Base-by-base conservation (phyloP, 2,797 vertebrate genomes). In the Otus scops region DNA sequence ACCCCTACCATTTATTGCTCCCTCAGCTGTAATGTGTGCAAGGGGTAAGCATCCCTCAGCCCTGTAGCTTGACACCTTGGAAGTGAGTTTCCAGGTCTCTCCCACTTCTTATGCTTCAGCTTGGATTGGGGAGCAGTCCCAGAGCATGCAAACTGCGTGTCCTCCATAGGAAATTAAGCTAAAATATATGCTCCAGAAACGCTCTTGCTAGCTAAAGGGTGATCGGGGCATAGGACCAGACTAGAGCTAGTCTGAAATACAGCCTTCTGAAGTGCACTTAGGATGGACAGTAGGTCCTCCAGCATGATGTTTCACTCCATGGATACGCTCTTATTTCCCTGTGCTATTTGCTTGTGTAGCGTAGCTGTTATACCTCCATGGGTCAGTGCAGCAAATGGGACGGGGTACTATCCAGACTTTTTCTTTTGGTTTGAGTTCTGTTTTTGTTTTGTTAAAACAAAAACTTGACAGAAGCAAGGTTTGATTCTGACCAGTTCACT, bases 101-200 rank as follows among this genome's bases (percentile, higher is more conserved):
- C 10, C 47, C 20, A 9, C 36, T 86, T 92, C 57, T 81, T 7
- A 2, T 11, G 8, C 34, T 77, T 77, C 1, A 1, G 30, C 73
- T 83, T 3, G 0, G 3, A 0, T 6, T 8, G 30, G 17, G 9
- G 7, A 84, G 12, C 19, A 14, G 41, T 53, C 36, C 19, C 53
- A 20, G 27, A 20, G 10, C n/a, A 13, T 3, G 14, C 24, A 50
- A 69, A 65, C n/a, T 27, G 9, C 0, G 0, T 57, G 24, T 3
- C 8, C 8, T 53, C 34, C 8, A 2, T 38, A 57, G 34, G 64
- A 79, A 94, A 82, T 34, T 7, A 60, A 34, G n/a, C 18, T 45
- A 24, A 85, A 89, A 67, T 1, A 7, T 36, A 18, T 2, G 16
- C 22, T 85, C 9, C 27, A 51, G 61, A 76, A 90, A 59, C 3